Base-by-base conservation (phyloP, 2,113 vertebrate species). In the Prunella himalayana region DNA sequence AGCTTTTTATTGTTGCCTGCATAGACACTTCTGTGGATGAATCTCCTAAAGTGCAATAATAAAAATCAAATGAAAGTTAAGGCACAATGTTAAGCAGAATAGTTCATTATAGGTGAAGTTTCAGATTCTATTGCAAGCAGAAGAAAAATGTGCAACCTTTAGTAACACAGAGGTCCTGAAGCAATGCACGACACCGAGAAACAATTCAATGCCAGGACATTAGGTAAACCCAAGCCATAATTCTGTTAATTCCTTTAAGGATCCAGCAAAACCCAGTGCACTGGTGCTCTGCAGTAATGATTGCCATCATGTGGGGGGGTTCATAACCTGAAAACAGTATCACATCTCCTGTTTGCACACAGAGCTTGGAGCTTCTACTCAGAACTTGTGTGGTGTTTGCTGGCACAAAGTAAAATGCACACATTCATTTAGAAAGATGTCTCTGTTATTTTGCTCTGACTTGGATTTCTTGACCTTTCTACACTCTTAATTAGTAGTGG, bases 1-100 rank as follows among this genome's bases (percentile, higher is more conserved):
- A 53, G 33, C 39, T 86, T 93, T 91, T 73, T 93, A 94, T 51
- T 77, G 31, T 59, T 86, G 92, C 71, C 69, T 85, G 60, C 75
- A 94, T 70, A 92, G 87, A 56, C 44, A 47, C 8, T 90, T 75
- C 79, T 45, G 41, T 56, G 72, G 51, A 41, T 66, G 42, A 70
- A 51, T 77, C 56, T 87, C 49, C 73, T 79, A 18, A 84, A 93
- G 12, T 27, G 41, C 35, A 88, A 60, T 13, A 92, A 71, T 33
- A 75, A 90, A 94, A 94, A 86, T 9, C 0, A 1, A 84, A 78
- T 41, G 2, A 35, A 71, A 86, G 16, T 47, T 49, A 88, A 89
- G 31, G 30, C 39, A 63, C 25, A 70, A 86, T 47, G 22, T 59
- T 73, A 83, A 63, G 45, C 30, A 63, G 75, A 90, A 17, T 35